Evolutionary conservation across 1,140 invertebrate genomes (phyloP), one percentile per base, ranked within the genome.

Genomic region (Ectropis grisescens): DNA sequence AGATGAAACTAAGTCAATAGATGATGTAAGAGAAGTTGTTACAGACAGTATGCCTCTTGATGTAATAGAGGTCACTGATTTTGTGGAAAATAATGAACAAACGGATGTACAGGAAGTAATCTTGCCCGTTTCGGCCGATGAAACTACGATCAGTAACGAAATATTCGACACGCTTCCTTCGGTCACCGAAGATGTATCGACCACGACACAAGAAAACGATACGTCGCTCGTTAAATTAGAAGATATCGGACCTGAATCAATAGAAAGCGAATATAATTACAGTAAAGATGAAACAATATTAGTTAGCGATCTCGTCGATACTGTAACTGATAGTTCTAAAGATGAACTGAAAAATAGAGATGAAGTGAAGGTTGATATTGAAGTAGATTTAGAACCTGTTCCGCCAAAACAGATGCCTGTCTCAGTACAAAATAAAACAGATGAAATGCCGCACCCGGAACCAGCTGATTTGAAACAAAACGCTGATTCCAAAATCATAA

Each of bases 1-100:
- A 55, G 52, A 56, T 47, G 58, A 66, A 67, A 57, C 61, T 74
- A 76, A 76, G 68, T 80, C 70, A 76, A 39, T 75, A 71, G 61
- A 65, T 58, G 45, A 60, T 58, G 56, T 50, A 39, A 37, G 31
- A 38, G 44, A 49, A 48, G 16, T 15, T 34, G 37, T 33, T 39
- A 38, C 41, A 43, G 28, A 25, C 37, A 16, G 31, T 29, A 45
- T 29, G 28, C 29, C 15, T 33, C 23, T 26, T n/a, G 24, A 11
- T 2, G 32, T 24, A 41, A 12, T 41, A 41, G 33, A 30, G 23
- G 27, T 12, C 31, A 35, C 35, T 28, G 39, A 38, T 29, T 34
- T 16, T 16, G 24, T 35, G 27, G 15, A 26, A 33, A 27, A 36
- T 12, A 19, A 11, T 8, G 41, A 37, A 29, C 19, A 19, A 19